Evolutionary conservation across 2,888 invertebrate species (phyloP).

Genomic region (Pollenia amentaria): DNA sequence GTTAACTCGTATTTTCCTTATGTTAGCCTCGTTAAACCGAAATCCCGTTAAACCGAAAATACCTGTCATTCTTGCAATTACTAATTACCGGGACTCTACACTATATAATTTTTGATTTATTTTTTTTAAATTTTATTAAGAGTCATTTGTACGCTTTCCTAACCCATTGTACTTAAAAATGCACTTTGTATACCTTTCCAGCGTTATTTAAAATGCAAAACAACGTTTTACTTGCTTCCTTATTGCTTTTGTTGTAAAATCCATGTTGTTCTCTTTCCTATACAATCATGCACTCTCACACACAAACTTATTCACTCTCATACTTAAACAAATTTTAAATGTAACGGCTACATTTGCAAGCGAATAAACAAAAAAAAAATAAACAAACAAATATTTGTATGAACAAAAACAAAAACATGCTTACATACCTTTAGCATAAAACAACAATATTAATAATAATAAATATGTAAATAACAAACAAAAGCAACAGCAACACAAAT

Average conservation of each 20-base stretch:
- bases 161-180: constrained; percentile 11
- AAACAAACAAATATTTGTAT: constrained; percentile 56
- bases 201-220: constrained; percentile 46
- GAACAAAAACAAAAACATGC: constrained; percentile 20
- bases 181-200: not conserved
- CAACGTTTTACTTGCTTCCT: constrained; percentile 9
- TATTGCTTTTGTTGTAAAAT: not conserved
- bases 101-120: not conserved
- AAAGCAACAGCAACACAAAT: constrained; percentile 5
- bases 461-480: not conserved
- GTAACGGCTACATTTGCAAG: constrained; percentile 55
- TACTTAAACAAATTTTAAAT: constrained; percentile 26
- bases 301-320: not conserved
- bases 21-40: too few relatives aligned
- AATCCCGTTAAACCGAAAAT: too few relatives aligned
- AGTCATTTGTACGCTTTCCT: not conserved
- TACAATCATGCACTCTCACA: not conserved
- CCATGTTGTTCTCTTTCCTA: not conserved
- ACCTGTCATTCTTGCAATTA: too few relatives aligned
- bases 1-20: too few relatives aligned
- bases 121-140: not conserved
- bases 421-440: constrained; percentile 16
- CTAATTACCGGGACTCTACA: too few relatives aligned
- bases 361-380: constrained; percentile 35
- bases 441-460: not conserved